A percentile compares a stretch with the other conserved stretches of the same genome.
Conservation (phyloP, 2,797 vertebrate species). For the Neopelma chrysocephalum region DNA sequence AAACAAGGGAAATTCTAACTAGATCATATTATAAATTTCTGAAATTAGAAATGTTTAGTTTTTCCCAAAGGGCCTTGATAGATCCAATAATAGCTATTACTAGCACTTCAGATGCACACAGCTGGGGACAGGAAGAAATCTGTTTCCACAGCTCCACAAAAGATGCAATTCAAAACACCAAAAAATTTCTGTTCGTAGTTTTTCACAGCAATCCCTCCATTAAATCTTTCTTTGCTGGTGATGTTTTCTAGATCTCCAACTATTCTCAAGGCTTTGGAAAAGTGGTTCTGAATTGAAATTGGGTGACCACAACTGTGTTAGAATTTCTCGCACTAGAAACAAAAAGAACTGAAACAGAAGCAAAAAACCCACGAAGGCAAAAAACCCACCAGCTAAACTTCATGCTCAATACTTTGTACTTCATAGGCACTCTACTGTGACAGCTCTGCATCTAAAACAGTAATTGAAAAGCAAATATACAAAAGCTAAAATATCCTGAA, state of each 20-base stretch:
- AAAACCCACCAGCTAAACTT: not conserved
- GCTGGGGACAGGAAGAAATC: not conserved
- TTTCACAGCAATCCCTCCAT: not conserved
- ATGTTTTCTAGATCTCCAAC: not conserved
- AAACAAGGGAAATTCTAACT: not conserved
- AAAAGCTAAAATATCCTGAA: slow-evolving; percentile 19
- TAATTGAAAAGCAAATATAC: not conserved
- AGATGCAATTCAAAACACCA: not conserved
- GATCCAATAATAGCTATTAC: not conserved
- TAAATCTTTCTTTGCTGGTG: not conserved
- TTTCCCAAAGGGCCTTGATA: not conserved
- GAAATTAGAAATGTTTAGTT: not conserved
- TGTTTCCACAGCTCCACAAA: not conserved
- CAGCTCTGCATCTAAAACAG: not conserved
- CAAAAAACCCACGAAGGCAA: not conserved
- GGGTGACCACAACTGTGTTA: not conserved
- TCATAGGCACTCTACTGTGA: not conserved
- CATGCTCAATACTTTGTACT: not conserved
- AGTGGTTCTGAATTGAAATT: not conserved
- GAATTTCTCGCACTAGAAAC: not conserved
- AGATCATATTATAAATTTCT: not conserved
- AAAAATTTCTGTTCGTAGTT: not conserved
- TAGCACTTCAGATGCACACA: accelerated
- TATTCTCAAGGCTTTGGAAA: not conserved
- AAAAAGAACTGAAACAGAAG: not conserved